phyloP scores from a whole-genome alignment of 2,888 invertebrate genomes.

The Lasioglossum villosulum region DNA sequence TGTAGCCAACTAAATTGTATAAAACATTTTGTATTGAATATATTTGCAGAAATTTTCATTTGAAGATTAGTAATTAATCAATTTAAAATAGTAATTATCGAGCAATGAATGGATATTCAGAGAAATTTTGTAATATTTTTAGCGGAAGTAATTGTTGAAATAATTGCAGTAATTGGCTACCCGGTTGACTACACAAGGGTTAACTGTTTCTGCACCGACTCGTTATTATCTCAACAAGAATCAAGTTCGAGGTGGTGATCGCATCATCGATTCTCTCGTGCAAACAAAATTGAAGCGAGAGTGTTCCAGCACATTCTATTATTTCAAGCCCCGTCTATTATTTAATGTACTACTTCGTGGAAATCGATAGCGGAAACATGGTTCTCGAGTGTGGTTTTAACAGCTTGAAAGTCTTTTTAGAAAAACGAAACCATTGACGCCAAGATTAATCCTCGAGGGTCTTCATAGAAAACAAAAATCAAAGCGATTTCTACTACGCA shows the following conservation, averaged over 20 bases:
- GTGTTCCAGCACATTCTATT: conserved; percentile 7
- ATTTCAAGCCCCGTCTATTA: not conserved
- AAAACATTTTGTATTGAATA: too few relatives aligned
- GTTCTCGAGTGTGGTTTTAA: not conserved
- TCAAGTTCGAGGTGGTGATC: not conserved
- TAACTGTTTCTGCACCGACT: not conserved
- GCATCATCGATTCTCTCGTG: not conserved
- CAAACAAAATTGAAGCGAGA: not conserved
- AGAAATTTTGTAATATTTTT: too few relatives aligned
- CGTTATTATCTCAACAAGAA: not conserved
- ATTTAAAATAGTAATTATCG: too few relatives aligned
- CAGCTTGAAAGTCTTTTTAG: not conserved
- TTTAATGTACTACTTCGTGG: not conserved
- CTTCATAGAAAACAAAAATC: not conserved
- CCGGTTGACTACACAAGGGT: too few relatives aligned
- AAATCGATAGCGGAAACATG: not conserved
- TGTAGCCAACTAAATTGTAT: too few relatives aligned
- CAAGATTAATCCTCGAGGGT: not conserved
- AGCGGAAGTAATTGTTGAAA: too few relatives aligned
- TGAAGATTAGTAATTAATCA: too few relatives aligned
- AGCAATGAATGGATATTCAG: too few relatives aligned
- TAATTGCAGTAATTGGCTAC: too few relatives aligned
- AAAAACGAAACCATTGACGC: not conserved
- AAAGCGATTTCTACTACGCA: not conserved
- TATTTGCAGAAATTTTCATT: too few relatives aligned